Conservation (phyloP, 1,140 invertebrate genomes). For the Drosophila ironensis region DNA sequence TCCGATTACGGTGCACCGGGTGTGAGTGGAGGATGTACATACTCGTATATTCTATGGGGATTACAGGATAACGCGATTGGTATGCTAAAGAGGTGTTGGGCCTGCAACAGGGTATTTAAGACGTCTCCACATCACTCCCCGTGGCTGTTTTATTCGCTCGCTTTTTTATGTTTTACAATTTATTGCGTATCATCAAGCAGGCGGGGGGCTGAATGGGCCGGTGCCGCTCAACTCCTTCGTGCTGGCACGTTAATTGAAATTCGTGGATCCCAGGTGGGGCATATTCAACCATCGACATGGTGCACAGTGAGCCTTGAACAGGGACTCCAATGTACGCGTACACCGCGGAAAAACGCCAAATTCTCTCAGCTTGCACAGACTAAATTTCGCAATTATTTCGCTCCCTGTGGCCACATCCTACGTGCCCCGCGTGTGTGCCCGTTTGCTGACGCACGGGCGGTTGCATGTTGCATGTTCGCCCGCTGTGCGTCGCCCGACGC, state of each 20-base stretch:
- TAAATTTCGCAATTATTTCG: no score
- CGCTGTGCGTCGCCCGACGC: no score
- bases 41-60: conserved; percentile 3
- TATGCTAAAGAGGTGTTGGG: not conserved
- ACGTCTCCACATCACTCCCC: not conserved
- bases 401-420: conserved; percentile 1
- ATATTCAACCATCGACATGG: conserved; percentile 46
- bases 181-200: conserved; percentile 64
- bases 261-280: conserved; percentile 68
- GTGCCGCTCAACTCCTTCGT: conserved; percentile 45
- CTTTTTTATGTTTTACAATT: conserved; percentile 37
- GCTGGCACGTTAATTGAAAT: conserved; percentile 78
- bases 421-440: conserved; percentile 14
- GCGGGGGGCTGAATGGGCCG: conserved; percentile 1
- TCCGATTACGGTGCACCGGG: conserved; percentile 16
- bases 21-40: not conserved
- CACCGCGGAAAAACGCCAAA: not conserved
- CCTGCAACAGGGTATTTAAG: conserved; percentile 13
- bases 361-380: no score
- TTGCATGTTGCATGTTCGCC: conserved; percentile 29
- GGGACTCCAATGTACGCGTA: conserved; percentile 29
- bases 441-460: not conserved
- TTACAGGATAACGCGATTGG: conserved; percentile 16
- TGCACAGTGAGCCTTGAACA: conserved; percentile 8
- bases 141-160: not conserved